Percentiles rank a stretch among this genome's conserved stretches.
Evolutionary conservation across 2,113 vertebrate species (phyloP).

Genomic region (Eretmochelys imbricata): DNA sequence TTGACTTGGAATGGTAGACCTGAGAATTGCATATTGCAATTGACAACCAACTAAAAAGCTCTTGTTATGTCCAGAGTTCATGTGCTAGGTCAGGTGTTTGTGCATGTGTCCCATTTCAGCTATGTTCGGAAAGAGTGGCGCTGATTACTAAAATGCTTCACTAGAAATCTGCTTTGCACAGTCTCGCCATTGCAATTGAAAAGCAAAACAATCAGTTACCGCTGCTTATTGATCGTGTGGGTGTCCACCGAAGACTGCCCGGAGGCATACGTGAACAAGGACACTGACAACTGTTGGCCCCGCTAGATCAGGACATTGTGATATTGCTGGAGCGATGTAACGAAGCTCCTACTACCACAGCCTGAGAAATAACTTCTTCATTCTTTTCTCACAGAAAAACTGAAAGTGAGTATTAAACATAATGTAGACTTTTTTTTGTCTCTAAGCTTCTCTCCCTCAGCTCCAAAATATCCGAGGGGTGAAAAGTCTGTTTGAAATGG

Average conservation of each 20-base stretch:
- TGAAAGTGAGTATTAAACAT: no score
- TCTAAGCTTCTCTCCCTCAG: background rate
- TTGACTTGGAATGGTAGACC: constrained; percentile 14
- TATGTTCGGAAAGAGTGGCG: background rate
- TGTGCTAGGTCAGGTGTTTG: background rate
- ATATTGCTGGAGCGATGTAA: no score
- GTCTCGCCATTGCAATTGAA: background rate
- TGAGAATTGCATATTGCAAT: background rate
- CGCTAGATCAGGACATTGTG: background rate
- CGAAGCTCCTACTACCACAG: no score
- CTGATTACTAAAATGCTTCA: background rate
- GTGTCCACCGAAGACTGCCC: background rate
- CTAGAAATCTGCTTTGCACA: background rate
- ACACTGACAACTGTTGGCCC: background rate
- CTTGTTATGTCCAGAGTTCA: background rate
- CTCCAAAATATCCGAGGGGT: background rate
- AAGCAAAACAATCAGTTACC: background rate
- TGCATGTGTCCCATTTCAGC: background rate
- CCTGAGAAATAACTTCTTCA: background rate
- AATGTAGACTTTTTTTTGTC: background rate
- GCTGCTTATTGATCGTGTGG: background rate
- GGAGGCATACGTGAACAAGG: background rate
- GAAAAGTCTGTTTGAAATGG: no score
- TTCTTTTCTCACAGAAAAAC: background rate
- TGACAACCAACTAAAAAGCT: background rate